Base-by-base conservation (phyloP, 2,113 vertebrate genomes). In the Catagonus wagneri region DNA sequence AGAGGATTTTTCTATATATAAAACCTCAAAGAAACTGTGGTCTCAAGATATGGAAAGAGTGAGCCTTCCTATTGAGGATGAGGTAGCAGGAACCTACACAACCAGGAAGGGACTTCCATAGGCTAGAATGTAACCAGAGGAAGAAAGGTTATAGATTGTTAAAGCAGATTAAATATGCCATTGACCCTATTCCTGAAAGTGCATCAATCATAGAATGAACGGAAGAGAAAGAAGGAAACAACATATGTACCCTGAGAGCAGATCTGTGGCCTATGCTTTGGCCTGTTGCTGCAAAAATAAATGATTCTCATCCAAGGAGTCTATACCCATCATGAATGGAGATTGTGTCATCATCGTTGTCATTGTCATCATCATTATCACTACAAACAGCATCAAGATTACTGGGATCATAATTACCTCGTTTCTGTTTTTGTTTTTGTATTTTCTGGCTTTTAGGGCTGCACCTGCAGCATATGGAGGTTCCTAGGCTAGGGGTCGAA, bases 321-420 rank as follows among this genome's bases (percentile, higher is more conserved):
- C 14, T 56, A 17, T 60, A 23, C 93, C 50, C 6, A 58, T 52
- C 50, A 22, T 54, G 25, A 76, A 92, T 0, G 34, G 34, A 89
- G 13, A 76, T 65, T 66, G 17, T 58, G 88, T 75, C 36, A 78
- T 86, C 87, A 85, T 86, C 87, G 81, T 75, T n/a, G 74, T 86
- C 87, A 81, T 11, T n/a, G 76, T 56, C 27, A 81, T 20, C 36
- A 90, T 8, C 34, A 76, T 58, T 23, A 81, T 19, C 44, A 92
- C 50, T 52, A 76, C 52, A 90, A 80, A 84, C 8, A 75, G 10
- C 56, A 83, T 93, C 75, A 95, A 69, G 61, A 87, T 92, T 32
- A 94, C 22, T 87, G 65, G 52, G 50, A 79, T 78, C 29, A n/a
- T 15, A 81, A 39, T 85, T 61, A 90, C 72, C 39, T 75, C n/a